phyloP scores from a whole-genome alignment of 92 coral and sea anemone species.

The Parazoanthus darwini region DNA sequence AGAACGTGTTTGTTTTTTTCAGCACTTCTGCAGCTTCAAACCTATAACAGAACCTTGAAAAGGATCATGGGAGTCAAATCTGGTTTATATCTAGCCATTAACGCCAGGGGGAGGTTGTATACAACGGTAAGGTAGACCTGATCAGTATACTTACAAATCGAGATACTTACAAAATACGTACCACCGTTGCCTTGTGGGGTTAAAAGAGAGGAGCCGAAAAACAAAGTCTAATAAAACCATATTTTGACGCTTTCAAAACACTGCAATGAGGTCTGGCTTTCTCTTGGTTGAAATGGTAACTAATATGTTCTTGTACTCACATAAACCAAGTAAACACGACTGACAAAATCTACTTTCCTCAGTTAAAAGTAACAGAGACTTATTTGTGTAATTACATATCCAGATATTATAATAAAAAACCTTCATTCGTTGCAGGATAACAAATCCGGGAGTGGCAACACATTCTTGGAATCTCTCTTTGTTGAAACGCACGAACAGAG shows the following conservation, averaged over 20 bases:
- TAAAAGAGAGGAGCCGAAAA: too few species aligned
- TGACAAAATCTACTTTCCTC: too few species aligned
- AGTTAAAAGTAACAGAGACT: too few species aligned
- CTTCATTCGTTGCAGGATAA: background rate
- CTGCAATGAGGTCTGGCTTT: too few species aligned
- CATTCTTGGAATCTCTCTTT: constrained; percentile 49
- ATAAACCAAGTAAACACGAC: too few species aligned
- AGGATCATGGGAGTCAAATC: constrained; percentile 63
- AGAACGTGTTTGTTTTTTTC: background rate
- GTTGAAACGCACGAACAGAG: constrained; percentile 64
- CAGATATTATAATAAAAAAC: background rate
- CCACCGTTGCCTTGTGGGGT: too few species aligned
- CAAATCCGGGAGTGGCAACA: background rate
- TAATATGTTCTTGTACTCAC: too few species aligned
- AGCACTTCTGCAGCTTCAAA: constrained; percentile 65
- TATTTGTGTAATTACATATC: background rate
- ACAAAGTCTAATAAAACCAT: too few species aligned
- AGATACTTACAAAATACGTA: too few species aligned
- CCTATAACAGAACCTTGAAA: constrained; percentile 51
- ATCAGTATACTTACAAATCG: too few species aligned
- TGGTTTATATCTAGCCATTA: constrained; percentile 59
- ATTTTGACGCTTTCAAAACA: too few species aligned
- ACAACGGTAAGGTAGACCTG: constrained; percentile 42
- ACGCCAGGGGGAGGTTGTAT: constrained; percentile 47
- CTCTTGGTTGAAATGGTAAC: too few species aligned